Evolutionary conservation across 2,113 vertebrate species (phyloP).

Genomic region (Dipodomys merriami): DNA sequence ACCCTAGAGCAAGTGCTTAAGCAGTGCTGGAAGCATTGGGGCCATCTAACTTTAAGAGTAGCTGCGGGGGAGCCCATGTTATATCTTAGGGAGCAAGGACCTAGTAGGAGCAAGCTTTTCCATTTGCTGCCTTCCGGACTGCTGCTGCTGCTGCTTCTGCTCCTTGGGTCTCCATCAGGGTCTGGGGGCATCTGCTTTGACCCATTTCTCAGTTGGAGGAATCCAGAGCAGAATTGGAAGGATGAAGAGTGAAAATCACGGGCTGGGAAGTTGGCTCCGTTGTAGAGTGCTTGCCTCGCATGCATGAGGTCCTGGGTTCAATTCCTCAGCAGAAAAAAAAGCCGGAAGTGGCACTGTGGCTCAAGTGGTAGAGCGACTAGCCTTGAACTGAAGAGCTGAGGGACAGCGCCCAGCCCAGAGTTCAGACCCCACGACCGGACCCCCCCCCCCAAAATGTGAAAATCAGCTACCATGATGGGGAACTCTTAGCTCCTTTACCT

Average conservation of each 20-base stretch:
- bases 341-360: too few relatives aligned
- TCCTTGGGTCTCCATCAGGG: not conserved
- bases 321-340: too few relatives aligned
- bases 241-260: not conserved
- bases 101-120: not conserved
- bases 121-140: not conserved
- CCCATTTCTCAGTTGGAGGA: not conserved
- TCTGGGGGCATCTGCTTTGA: not conserved
- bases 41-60: not conserved
- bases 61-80: not conserved
- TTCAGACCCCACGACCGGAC: too few relatives aligned
- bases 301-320: too few relatives aligned
- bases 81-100: not conserved
- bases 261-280: too few relatives aligned
- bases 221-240: not conserved
- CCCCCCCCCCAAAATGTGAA: not conserved
- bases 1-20: not conserved
- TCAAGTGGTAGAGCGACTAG: too few relatives aligned
- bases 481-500: rapidly evolving
- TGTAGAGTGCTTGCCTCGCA: too few relatives aligned
- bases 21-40: not conserved
- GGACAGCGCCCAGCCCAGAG: too few relatives aligned
- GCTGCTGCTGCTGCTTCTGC: not conserved
- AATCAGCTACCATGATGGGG: not conserved
- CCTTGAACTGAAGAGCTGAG: too few relatives aligned